Evolutionary conservation across 2,797 vertebrate genomes (phyloP).

Genomic region (Fratercula arctica): DNA sequence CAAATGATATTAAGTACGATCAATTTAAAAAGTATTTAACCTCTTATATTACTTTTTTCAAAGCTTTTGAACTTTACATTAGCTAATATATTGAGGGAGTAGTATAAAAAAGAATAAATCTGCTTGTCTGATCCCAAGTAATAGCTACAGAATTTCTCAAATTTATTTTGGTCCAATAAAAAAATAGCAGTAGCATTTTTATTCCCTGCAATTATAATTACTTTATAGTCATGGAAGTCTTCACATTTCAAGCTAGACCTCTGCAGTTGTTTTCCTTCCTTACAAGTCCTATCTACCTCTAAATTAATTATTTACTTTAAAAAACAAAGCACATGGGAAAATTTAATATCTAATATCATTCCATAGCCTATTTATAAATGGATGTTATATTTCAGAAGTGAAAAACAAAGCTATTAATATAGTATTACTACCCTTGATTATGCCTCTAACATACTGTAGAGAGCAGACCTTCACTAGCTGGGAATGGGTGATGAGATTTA

Average conservation of each 20-base stretch:
- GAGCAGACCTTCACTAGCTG: background rate
- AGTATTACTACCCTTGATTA: conserved; percentile 4
- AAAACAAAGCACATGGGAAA: conserved; percentile 11
- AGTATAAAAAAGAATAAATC: background rate
- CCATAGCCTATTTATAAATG: conserved; percentile 4
- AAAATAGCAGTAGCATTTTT: background rate
- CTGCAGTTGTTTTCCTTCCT: background rate
- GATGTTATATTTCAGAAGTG: background rate
- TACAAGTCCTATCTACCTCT: background rate
- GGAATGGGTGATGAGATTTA: background rate
- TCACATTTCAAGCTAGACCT: background rate
- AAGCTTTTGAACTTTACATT: conserved; percentile 1
- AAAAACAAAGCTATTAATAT: conserved; percentile 41
- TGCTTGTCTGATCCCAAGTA: background rate
- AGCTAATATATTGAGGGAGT: background rate
- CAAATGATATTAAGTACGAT: background rate
- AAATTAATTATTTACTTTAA: conserved; percentile 13
- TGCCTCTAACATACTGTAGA: background rate
- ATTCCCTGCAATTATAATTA: background rate
- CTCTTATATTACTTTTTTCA: background rate
- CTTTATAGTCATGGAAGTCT: background rate
- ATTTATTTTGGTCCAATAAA: background rate
- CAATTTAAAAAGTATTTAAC: background rate
- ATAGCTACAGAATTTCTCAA: background rate
- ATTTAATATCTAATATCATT: background rate